Base-by-base conservation (phyloP, 1,140 invertebrate genomes). In the Leptopilina clavipes region DNA sequence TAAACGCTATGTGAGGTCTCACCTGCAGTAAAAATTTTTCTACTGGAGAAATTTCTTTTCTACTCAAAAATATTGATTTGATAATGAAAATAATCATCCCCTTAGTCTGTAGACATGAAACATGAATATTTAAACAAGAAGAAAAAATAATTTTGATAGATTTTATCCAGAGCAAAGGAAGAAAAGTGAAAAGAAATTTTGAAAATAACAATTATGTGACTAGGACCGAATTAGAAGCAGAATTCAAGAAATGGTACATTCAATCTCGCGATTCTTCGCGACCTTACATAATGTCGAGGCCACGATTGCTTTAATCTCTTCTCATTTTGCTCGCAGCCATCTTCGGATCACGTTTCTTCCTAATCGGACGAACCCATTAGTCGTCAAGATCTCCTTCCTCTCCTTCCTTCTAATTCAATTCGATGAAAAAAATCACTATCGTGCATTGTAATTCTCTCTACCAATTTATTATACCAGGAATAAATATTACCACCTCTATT, bases 241-340 rank as follows among this genome's bases (percentile, higher is more conserved):
- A 22, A 65, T 31, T 14, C 6, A 14, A 17, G 17, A 17, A 52
- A 52, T n/a, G 48, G 48, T 5, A 65, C 25, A 31, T 31, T 31
- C 52, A n/a, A n/a, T 52, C 31, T 71, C 43, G 71, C 81, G 71
- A 83, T 83, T 72, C 82, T 80, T 79, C 80, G 37, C 80, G 82
- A 83, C 82, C 82, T 83, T 83, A 83, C 77, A 77, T 82, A 83
- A 83, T 82, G 82, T 82, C 82, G 80, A 83, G 82, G 82, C 80
- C 82, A 83, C 73, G 75, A 81, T 70, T 77, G 75, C 43, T 74
- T 79, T 80, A 79, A 79, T 80, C 79, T 79, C 77, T 80, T 74
- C 65, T 52, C 19, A 14, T 73, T 31, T 31, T 40, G 74, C 52
- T 75, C 71, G 48, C 48, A 78, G 73, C 76, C 76, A 76, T 81